phyloP scores from a whole-genome alignment of 2,797 vertebrate species.

The Hemibagrus guttatus region DNA sequence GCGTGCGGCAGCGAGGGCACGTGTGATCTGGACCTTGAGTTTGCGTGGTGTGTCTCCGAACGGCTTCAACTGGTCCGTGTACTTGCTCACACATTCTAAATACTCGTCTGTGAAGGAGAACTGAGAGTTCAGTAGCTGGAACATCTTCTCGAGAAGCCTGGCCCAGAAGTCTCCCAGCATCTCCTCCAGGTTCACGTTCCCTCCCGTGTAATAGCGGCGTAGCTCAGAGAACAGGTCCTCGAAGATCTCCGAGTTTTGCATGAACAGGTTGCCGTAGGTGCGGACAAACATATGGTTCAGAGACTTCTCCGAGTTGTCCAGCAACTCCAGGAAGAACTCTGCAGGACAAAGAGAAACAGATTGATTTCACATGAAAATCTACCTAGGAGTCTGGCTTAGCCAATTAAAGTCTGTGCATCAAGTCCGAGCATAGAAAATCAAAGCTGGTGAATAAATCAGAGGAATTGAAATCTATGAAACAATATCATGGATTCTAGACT shows the following conservation, averaged over 20 bases:
- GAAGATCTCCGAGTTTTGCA: constrained; percentile 95
- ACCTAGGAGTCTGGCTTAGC: background rate
- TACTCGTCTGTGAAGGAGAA: constrained; percentile 95
- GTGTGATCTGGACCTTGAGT: constrained; percentile 92
- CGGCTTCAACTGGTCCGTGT: constrained; percentile 92
- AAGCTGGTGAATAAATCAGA: background rate
- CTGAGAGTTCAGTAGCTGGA: constrained; percentile 94
- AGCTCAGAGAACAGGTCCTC: constrained; percentile 94
- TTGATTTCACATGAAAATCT: constrained; percentile 15
- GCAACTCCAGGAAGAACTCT: constrained; percentile 96
- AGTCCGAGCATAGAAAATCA: background rate
- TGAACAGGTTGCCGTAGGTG: constrained; percentile 91
- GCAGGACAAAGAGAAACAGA: constrained; percentile 23
- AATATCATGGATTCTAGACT: background rate
- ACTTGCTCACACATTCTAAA: constrained; percentile 94
- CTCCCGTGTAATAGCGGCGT: constrained; percentile 92
- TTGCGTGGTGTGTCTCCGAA: constrained; percentile 94
- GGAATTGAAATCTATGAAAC: background rate
- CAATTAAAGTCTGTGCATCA: background rate
- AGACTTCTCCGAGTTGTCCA: constrained; percentile 93
- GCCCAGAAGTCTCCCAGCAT: constrained; percentile 98
- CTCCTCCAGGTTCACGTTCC: constrained; percentile 94
- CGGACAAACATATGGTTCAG: constrained; percentile 90
- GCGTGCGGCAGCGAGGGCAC: constrained; percentile 91
- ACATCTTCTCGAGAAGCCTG: constrained; percentile 91